These are phyloP conservation scores for Hydrotaea cyrtoneurina DNA, from an alignment of 2,888 invertebrate genomes.

Conservation along the genomic window DNA sequence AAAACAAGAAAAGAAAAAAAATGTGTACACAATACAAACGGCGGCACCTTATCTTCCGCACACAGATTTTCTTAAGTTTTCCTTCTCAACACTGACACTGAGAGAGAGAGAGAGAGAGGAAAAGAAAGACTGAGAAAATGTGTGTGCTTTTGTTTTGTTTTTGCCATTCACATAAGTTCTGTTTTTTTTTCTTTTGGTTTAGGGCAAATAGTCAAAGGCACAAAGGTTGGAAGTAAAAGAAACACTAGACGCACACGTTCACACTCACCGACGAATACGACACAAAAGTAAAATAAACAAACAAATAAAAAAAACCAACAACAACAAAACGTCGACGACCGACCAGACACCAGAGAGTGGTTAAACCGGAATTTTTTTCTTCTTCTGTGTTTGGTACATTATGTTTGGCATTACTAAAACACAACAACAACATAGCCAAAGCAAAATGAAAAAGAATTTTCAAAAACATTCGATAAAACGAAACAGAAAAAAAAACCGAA, in stretches of 20 bases:
- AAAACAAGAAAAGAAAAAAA: slow-evolving; percentile 24
- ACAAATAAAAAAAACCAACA: slow-evolving; percentile 24
- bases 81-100: neutral
- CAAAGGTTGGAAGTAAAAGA: slow-evolving; percentile 48
- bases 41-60: slow-evolving; percentile 12
- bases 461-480: slow-evolving; percentile 39
- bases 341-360: slow-evolving; percentile 55
- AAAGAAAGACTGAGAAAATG: slow-evolving; percentile 13
- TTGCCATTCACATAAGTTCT: slow-evolving; percentile 56
- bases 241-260: slow-evolving; percentile 20
- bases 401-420: slow-evolving; percentile 7
- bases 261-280: slow-evolving; percentile 34
- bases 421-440: neutral
- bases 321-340: slow-evolving; percentile 35
- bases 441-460: slow-evolving; percentile 44
- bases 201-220: slow-evolving; percentile 60
- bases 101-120: slow-evolving; percentile 29
- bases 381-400: neutral
- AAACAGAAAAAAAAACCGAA: neutral
- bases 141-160: slow-evolving; percentile 41
- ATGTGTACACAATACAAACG: neutral
- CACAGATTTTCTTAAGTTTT: neutral
- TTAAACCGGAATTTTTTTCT: slow-evolving; percentile 63
- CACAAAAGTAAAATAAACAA: slow-evolving; percentile 33
- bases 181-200: slow-evolving; percentile 40